Percentiles rank a stretch among this genome's conserved stretches.
These are phyloP conservation scores for Chionis minor DNA, from an alignment of 2,113 vertebrate species.

Conservation along the genomic window DNA sequence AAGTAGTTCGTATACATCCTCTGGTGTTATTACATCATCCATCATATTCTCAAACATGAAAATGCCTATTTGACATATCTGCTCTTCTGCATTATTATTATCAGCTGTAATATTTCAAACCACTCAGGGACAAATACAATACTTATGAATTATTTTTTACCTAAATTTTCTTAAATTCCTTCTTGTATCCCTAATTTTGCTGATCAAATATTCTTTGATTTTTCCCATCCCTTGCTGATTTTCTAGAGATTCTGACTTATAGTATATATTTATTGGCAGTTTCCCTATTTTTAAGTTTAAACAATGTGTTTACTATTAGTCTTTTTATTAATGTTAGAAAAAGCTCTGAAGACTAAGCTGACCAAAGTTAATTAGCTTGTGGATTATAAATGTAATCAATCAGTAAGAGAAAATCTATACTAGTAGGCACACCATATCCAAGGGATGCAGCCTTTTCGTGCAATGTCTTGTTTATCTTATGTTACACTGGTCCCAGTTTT, in stretches of 20 bases:
- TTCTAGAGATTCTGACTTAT: neutral
- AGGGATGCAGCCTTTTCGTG: neutral
- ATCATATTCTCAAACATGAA: neutral
- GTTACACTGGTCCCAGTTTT: neutral
- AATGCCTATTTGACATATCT: neutral
- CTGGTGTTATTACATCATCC: neutral
- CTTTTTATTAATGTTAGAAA: neutral
- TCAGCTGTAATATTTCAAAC: conserved; percentile 8
- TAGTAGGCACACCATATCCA: neutral
- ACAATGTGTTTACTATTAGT: neutral
- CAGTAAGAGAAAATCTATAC: neutral
- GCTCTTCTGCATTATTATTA: neutral
- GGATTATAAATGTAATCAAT: neutral
- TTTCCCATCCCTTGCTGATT: neutral
- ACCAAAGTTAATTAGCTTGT: neutral
- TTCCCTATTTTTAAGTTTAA: neutral
- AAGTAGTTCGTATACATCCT: neutral
- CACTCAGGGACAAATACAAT: neutral
- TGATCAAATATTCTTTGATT: neutral
- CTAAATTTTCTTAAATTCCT: neutral
- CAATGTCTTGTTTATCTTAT: neutral
- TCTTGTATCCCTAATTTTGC: neutral
- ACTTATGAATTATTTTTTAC: neutral
- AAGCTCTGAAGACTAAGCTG: neutral
- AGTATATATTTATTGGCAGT: neutral